Base-by-base conservation (phyloP, 1,140 invertebrate species). In the Pseudomyrmex dendroicus region DNA sequence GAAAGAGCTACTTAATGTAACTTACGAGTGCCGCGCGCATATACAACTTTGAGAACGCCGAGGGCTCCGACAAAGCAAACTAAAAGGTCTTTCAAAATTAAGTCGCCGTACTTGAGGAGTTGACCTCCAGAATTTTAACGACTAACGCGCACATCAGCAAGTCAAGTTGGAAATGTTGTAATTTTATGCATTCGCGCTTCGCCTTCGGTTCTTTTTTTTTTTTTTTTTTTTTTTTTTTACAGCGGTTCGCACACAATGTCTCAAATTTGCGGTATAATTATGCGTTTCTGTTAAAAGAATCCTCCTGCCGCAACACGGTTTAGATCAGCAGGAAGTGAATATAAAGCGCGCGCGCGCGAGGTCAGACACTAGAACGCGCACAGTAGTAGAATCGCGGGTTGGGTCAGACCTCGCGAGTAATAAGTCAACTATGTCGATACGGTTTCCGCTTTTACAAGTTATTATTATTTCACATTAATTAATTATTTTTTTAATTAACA, bases 81-180 rank as follows among this genome's bases (percentile, higher is more conserved):
- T 77, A 13, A 35, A 35, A 12, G 22, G 2, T 68, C 52, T 78
- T 70, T 57, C 44, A 66, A 59, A 78, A 78, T 68, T 78, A 54
- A 66, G 8, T n/a, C 22, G 48, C 17, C 13, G 48, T 56, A 48
- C 13, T 25, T 78, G 10, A 66, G 15, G 48, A 5, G 35, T 15
- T 22, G 2, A 7, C 5, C 35, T 57, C 10, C 13, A 54, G 52
- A 78, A 78, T 78, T 68, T 70, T 48, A 78, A 25, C 8, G n/a
- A 70, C 22, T 13, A 48, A 77, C 15, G 25, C 20, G 25, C 44
- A 20, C 66, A 25, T 66, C 54, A 15, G 54, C 12, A 66, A 44
- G 35, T 35, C 35, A 78, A 68, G 17, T 68, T 78, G 52, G n/a
- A 7, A 68, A 70, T 48, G 46, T 78, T 44, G 68, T 57, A 70